Percentiles rank a stretch among this genome's conserved stretches.
phyloP scores from a whole-genome alignment of 2,888 invertebrate species.

The Machimus rusticus region DNA sequence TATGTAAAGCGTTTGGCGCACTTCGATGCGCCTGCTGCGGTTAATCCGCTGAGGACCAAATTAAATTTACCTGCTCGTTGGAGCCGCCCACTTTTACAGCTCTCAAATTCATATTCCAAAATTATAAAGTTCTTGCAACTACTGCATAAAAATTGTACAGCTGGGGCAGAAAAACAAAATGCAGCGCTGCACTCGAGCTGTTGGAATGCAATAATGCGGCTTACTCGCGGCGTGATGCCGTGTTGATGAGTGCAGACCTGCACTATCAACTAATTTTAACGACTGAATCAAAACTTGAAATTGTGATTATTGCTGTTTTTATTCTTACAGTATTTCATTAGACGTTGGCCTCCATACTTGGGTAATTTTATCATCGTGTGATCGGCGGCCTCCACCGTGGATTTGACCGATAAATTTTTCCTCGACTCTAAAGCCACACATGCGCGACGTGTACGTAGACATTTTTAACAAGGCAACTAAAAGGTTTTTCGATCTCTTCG shows the following conservation, averaged over 20 bases:
- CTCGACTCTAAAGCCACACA: not conserved
- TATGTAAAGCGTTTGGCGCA: not conserved
- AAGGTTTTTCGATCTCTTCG: not conserved
- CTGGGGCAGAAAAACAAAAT: not conserved
- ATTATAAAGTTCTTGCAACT: not conserved
- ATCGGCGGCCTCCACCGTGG: not conserved
- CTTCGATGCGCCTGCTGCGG: not conserved
- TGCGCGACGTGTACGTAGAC: not conserved
- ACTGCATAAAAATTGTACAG: not conserved
- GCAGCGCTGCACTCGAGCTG: not conserved
- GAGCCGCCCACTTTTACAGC: not conserved
- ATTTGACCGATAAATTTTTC: not conserved
- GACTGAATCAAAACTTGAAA: not conserved
- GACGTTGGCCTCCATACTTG: not conserved
- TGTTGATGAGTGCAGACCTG: not conserved
- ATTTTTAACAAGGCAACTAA: not conserved
- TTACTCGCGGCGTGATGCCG: not conserved
- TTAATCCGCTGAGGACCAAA: not conserved
- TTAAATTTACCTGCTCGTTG: not conserved
- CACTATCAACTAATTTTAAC: not conserved
- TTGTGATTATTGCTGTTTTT: not conserved
- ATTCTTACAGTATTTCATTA: not conserved
- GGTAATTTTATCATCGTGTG: not conserved
- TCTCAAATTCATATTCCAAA: not conserved
- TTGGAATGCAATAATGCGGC: not conserved